Evolutionary conservation across 2,113 vertebrate genomes (phyloP).

Genomic region (Cettia cetti): DNA sequence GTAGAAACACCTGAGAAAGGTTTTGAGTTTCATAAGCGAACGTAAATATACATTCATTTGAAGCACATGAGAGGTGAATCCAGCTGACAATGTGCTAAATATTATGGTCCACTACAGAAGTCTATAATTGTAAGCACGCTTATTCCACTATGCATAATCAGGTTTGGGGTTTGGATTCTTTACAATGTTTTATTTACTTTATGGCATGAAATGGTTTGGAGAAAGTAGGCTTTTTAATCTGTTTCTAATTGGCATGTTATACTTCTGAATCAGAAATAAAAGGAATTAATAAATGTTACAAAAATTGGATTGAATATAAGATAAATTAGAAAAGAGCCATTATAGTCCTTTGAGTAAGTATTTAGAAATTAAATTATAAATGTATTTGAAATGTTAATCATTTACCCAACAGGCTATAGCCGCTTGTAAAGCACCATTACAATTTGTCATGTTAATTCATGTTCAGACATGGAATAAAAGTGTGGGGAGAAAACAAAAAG

Average conservation of each 20-base stretch:
- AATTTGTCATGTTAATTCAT: constrained; percentile 44
- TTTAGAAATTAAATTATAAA: constrained; percentile 63
- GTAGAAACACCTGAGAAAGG: not conserved
- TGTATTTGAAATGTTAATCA: constrained; percentile 63
- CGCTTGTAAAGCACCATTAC: constrained; percentile 3
- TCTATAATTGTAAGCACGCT: not conserved
- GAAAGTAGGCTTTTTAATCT: constrained; percentile 57
- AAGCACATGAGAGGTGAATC: not conserved
- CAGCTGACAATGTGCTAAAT: constrained; percentile 1
- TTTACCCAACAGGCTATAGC: constrained; percentile 45
- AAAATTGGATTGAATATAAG: constrained; percentile 48
- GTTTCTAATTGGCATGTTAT: constrained; percentile 51
- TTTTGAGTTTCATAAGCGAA: not conserved
- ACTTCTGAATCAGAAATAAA: constrained; percentile 45
- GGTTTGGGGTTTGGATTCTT: not conserved
- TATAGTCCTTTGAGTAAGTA: constrained; percentile 41
- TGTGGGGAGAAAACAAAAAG: not conserved
- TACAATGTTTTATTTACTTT: constrained; percentile 39
- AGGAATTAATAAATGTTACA: constrained; percentile 63
- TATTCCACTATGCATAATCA: constrained; percentile 14
- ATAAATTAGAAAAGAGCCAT: constrained; percentile 44
- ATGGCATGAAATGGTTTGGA: not conserved
- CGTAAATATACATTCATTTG: not conserved
- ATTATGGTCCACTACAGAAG: not conserved
- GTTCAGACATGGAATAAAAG: not conserved